phyloP scores from a whole-genome alignment of 1,140 invertebrate genomes.

The Lepidotrigona ventralis region DNA sequence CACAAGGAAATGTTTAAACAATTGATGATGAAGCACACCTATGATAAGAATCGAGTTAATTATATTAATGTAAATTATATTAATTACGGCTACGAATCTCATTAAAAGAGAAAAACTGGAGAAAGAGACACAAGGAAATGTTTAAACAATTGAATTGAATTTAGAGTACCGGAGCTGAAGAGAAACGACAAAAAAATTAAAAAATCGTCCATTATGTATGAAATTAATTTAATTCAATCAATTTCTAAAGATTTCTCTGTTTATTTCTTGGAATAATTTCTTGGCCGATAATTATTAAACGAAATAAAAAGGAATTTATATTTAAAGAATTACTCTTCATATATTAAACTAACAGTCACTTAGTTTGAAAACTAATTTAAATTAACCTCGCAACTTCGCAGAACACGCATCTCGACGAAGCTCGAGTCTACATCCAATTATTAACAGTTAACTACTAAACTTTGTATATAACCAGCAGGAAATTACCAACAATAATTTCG shows the following conservation, averaged over 20 bases:
- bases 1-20: too few relatives aligned
- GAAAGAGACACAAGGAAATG: neutral
- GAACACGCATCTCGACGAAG: neutral
- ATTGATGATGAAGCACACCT: neutral
- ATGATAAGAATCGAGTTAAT: slow-evolving; percentile 9
- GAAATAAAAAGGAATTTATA: neutral
- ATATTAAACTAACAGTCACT: neutral
- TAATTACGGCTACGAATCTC: neutral
- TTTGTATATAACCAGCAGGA: neutral
- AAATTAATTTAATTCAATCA: neutral
- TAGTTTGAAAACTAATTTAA: neutral
- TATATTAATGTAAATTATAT: neutral
- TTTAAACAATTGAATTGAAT: neutral
- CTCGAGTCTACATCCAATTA: neutral
- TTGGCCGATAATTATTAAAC: neutral
- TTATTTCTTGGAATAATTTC: neutral
- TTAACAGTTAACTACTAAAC: neutral
- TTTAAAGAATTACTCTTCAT: neutral
- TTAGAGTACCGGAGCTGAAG: neutral
- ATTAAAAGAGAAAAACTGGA: neutral
- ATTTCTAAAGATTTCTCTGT: neutral
- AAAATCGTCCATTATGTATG: neutral
- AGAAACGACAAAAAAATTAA: neutral
- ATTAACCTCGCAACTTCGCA: neutral
- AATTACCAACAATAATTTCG: neutral